Percentiles rank a stretch among this genome's conserved stretches.
Evolutionary conservation across 2,888 invertebrate genomes (phyloP).

Genomic region (Macaria notata): DNA sequence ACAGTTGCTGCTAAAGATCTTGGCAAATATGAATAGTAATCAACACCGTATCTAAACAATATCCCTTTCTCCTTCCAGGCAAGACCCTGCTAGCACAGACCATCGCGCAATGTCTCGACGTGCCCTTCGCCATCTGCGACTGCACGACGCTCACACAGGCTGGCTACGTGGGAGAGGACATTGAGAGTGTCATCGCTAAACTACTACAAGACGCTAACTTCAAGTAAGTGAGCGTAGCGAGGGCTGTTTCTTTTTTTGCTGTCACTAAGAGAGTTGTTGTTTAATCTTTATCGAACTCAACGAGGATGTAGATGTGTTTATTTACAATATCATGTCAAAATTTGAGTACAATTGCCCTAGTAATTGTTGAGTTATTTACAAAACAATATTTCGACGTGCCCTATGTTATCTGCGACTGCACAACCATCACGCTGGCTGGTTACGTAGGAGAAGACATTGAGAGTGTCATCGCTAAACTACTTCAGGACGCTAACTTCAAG

Average conservation of each 20-base stretch:
- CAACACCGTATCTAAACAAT: no score
- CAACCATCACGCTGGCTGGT: conserved; percentile 96
- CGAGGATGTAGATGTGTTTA: no score
- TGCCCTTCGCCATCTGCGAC: conserved; percentile 99
- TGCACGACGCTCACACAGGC: conserved; percentile 98
- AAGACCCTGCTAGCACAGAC: conserved; percentile 99
- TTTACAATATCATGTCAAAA: no score
- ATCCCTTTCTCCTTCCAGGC: conserved; percentile 73
- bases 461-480: conserved; percentile 97
- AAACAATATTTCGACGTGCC: conserved; percentile 99
- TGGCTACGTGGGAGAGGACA: conserved; percentile 99
- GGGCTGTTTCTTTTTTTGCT: no score
- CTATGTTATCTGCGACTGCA: conserved; percentile 99
- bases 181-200: conserved; percentile 98
- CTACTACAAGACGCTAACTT: conserved; percentile 98
- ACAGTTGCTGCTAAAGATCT: no score
- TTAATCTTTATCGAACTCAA: no score
- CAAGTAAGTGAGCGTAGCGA: conserved; percentile 65
- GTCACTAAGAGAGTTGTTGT: no score
- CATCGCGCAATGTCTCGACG: conserved; percentile 98
- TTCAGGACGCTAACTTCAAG: conserved; percentile 97
- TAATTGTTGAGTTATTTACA: no score
- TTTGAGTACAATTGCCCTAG: no score
- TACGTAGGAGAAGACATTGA: conserved; percentile 99
- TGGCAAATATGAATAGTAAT: no score